Evolutionary conservation across 2,888 invertebrate species (phyloP).

Genomic region (Micropterix aruncella): DNA sequence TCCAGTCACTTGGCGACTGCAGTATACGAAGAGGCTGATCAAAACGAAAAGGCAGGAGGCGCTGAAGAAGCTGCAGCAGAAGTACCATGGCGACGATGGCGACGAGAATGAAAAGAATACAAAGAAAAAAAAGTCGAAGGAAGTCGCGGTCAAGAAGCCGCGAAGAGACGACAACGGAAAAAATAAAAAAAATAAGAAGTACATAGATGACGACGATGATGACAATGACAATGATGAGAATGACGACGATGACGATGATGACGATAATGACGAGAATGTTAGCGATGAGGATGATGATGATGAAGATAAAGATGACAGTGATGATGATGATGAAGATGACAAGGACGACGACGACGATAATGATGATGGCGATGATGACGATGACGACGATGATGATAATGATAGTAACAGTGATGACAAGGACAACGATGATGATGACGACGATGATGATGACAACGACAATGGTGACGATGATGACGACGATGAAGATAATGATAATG

Average conservation of each 20-base stretch:
- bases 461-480: slow-evolving; percentile 25
- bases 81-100: slow-evolving; percentile 20
- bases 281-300: slow-evolving; percentile 22
- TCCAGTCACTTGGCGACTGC: not conserved
- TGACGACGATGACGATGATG: slow-evolving; percentile 25
- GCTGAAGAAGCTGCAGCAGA: not conserved
- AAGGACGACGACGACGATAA: slow-evolving; percentile 26
- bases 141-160: slow-evolving; percentile 16
- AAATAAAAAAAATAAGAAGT: slow-evolving; percentile 18
- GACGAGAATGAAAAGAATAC: too few species aligned
- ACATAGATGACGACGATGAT: slow-evolving; percentile 20
- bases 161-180: slow-evolving; percentile 13
- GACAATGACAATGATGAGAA: slow-evolving; percentile 26
- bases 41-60: not conserved
- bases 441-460: slow-evolving; percentile 23
- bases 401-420: slow-evolving; percentile 29
- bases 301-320: slow-evolving; percentile 28
- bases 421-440: slow-evolving; percentile 26
- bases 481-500: slow-evolving; percentile 31
- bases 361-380: slow-evolving; percentile 21
- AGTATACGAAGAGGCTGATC: not conserved
- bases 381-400: slow-evolving; percentile 14
- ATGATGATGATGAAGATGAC: slow-evolving; percentile 37
- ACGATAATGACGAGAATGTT: slow-evolving; percentile 25
- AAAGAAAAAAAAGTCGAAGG: slow-evolving; percentile 13